phyloP scores from a whole-genome alignment of 2,888 invertebrate species.

The Hydropsyche betteni region DNA sequence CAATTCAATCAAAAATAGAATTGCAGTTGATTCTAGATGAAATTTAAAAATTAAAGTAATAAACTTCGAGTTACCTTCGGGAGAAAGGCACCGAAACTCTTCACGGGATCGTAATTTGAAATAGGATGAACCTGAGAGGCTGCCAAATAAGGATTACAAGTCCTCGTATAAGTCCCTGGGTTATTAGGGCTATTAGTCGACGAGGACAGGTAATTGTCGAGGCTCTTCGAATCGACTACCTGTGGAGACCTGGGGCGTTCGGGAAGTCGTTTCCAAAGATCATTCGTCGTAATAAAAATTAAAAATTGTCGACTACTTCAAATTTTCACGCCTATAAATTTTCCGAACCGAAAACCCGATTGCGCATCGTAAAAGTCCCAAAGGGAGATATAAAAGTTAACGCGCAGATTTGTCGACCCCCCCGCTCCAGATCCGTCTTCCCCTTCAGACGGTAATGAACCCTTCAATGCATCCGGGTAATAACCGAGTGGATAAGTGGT shows the following conservation, averaged over 20 bases:
- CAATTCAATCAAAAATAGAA: no score
- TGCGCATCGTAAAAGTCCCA: conserved; percentile 1
- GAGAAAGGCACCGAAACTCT: conserved; percentile 34
- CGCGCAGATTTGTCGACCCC: conserved; percentile 12
- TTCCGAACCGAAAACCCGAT: neutral
- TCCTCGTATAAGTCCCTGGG: conserved; percentile 19
- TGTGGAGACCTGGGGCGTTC: conserved; percentile 31
- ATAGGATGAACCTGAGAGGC: conserved; percentile 41
- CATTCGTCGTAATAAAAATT: no score
- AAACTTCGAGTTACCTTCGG: neutral
- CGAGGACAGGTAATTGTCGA: conserved; percentile 34
- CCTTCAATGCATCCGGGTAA: conserved; percentile 40
- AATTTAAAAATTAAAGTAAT: no score
- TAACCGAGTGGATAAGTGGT: conserved; percentile 37
- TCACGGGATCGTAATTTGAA: conserved; percentile 42
- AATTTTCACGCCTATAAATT: no score
- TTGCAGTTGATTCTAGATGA: no score
- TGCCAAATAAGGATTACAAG: conserved; percentile 38
- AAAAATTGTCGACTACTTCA: no score
- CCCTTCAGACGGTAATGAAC: conserved; percentile 32
- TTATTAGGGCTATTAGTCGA: conserved; percentile 38
- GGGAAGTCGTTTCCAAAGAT: conserved; percentile 12
- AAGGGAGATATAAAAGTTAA: conserved; percentile 21
- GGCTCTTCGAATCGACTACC: conserved; percentile 9
- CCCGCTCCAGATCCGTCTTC: conserved; percentile 1